Conservation (phyloP, 2,888 invertebrate species). For the Caradrina clavipalpis region DNA sequence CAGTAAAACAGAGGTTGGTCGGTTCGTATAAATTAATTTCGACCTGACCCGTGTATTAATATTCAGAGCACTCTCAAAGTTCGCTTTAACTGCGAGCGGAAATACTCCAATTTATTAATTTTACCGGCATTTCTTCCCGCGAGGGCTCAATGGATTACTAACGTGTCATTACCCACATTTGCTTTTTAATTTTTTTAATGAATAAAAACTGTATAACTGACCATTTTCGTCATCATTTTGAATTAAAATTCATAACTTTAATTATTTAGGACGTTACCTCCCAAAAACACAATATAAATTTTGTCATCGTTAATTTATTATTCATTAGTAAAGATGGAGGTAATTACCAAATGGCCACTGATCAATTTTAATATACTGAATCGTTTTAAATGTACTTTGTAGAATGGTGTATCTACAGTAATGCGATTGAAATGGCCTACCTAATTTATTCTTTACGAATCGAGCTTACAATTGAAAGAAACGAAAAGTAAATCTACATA, state of each 20-base stretch:
- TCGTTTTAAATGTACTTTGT: constrained; percentile 39
- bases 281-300: constrained; percentile 11
- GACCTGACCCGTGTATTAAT: constrained; percentile 87
- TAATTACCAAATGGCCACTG: constrained; percentile 27
- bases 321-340: constrained; percentile 20
- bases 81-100: constrained; percentile 85
- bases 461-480: constrained; percentile 42
- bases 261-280: constrained; percentile 11
- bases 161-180: constrained; percentile 70
- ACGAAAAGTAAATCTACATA: constrained; percentile 43
- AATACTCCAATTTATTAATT: constrained; percentile 87
- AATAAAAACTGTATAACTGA: constrained; percentile 24
- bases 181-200: constrained; percentile 61
- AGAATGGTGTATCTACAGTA: constrained; percentile 28
- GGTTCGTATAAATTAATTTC: constrained; percentile 88
- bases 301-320: constrained; percentile 19
- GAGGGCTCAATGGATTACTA: constrained; percentile 70
- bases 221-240: constrained; percentile 3
- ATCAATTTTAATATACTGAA: constrained; percentile 22
- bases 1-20: constrained; percentile 82
- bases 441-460: constrained; percentile 47
- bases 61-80: constrained; percentile 89
- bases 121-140: constrained; percentile 77
- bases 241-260: constrained; percentile 10
- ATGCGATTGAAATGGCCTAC: constrained; percentile 43